A percentile compares a stretch with the other conserved stretches of the same genome.
phyloP scores from a whole-genome alignment of 2,797 vertebrate genomes.

The Bufotes viridis region DNA sequence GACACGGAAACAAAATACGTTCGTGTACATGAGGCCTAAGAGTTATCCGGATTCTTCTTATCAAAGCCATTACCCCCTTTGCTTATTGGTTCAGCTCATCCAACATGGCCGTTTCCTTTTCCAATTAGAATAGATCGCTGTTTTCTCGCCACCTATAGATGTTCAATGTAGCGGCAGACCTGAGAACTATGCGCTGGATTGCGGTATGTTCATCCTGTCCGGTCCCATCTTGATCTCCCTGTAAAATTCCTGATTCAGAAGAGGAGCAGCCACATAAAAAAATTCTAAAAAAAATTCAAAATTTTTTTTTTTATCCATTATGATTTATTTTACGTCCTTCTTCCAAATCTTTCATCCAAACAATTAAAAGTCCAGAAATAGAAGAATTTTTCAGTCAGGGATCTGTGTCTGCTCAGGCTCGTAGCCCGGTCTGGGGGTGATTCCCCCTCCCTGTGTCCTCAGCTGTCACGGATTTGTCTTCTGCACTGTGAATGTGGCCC shows the following conservation, averaged over 20 bases:
- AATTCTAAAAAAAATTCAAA: neutral
- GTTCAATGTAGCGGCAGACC: neutral
- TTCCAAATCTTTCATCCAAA: neutral
- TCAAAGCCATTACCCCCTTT: too few species aligned
- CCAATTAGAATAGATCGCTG: too few species aligned
- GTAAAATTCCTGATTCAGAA: neutral
- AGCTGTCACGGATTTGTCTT: constrained; percentile 42
- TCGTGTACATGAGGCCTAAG: too few species aligned
- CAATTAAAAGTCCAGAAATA: constrained; percentile 1
- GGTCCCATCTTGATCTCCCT: neutral
- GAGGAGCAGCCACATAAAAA: neutral
- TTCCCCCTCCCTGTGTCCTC: constrained; percentile 8
- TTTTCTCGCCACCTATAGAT: neutral
- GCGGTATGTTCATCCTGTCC: neutral
- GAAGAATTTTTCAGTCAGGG: neutral
- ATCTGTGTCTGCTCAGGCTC: neutral
- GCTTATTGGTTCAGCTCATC: too few species aligned
- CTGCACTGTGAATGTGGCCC: neutral
- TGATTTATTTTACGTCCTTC: neutral
- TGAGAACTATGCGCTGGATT: neutral
- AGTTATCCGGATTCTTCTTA: too few species aligned
- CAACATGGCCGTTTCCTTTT: too few species aligned
- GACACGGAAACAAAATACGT: too few species aligned
- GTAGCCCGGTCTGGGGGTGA: neutral
- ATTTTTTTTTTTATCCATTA: neutral